Evolutionary conservation across 2,113 vertebrate species (phyloP).

Genomic region (Rhinolophus ferrumequinum): DNA sequence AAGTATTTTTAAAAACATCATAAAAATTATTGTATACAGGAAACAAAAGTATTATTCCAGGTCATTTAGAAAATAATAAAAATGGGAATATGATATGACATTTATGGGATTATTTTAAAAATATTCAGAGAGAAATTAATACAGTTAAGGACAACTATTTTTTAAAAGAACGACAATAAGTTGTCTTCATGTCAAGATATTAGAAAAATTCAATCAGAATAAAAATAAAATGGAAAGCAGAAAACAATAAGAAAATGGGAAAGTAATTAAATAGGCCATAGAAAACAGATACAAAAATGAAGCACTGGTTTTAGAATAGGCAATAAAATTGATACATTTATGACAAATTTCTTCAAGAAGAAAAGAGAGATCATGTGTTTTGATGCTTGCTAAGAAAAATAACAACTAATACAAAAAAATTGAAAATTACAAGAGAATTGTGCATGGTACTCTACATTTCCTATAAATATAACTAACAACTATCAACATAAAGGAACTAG

Average conservation of each 20-base stretch:
- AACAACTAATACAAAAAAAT: not conserved
- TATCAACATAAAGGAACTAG: not conserved
- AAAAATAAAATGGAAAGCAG: not conserved
- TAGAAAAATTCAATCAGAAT: not conserved
- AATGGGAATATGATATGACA: not conserved
- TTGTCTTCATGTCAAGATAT: not conserved
- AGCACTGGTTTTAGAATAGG: not conserved
- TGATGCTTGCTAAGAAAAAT: not conserved
- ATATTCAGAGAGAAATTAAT: constrained; percentile 19
- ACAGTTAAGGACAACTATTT: not conserved
- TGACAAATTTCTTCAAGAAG: not conserved
- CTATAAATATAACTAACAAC: not conserved
- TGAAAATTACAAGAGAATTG: not conserved
- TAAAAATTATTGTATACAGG: not conserved
- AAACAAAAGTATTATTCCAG: not conserved
- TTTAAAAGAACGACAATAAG: not conserved
- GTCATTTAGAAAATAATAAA: not conserved
- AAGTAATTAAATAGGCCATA: not conserved
- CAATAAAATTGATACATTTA: constrained; percentile 25
- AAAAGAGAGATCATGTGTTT: not conserved
- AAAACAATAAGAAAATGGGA: not conserved
- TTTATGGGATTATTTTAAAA: not conserved
- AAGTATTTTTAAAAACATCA: not conserved
- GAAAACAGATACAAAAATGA: constrained; percentile 11
- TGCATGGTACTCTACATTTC: not conserved